phyloP scores from a whole-genome alignment of 2,113 vertebrate species.

The Mustela lutreola region DNA sequence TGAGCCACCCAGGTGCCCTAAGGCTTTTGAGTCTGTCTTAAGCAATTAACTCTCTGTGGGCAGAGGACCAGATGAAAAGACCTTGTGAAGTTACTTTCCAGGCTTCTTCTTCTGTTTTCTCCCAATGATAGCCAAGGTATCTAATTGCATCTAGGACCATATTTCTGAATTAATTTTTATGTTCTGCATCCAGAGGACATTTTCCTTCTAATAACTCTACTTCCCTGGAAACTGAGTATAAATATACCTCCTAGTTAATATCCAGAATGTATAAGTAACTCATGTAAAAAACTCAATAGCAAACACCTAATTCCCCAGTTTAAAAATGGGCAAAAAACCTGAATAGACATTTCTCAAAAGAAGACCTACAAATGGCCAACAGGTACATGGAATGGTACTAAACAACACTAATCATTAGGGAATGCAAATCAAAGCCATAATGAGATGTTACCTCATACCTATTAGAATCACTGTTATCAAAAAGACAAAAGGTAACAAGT shows the following conservation, averaged over 20 bases:
- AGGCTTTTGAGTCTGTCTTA: not conserved
- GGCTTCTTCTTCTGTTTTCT: not conserved
- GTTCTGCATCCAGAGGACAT: not conserved
- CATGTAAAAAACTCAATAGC: not conserved
- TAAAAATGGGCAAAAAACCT: not conserved
- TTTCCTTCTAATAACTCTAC: not conserved
- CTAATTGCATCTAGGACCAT: not conserved
- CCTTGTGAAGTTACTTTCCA: not conserved
- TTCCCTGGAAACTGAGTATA: not conserved
- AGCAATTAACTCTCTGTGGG: not conserved
- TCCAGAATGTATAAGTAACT: not conserved
- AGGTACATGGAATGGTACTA: not conserved
- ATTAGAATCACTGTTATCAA: not conserved
- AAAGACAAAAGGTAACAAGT: not conserved
- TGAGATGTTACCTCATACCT: not conserved
- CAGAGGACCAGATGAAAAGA: not conserved
- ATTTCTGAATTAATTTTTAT: slow-evolving; percentile 26
- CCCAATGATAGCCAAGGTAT: not conserved
- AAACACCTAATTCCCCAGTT: not conserved
- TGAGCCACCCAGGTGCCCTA: no score
- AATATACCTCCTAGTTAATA: not conserved
- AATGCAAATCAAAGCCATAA: not conserved
- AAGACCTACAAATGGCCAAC: not conserved
- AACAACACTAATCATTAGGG: not conserved
- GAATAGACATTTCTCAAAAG: not conserved